These are phyloP conservation scores for Macrostomum lignano DNA, from an alignment of 1,140 invertebrate genomes.

Conservation along the genomic window DNA sequence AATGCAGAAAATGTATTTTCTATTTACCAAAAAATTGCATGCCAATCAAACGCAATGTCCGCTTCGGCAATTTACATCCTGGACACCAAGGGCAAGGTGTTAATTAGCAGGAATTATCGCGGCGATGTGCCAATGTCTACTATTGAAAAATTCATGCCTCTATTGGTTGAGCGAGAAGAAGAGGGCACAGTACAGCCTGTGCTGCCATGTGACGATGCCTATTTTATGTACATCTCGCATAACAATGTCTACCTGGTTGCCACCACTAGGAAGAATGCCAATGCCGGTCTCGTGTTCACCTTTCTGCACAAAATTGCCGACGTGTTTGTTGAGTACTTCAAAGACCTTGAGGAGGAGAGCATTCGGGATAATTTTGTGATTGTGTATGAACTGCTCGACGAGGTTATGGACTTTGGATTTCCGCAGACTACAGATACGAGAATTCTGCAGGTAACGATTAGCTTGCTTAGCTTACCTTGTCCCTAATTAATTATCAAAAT, in stretches of 20 bases:
- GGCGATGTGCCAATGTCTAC: conserved; percentile 83
- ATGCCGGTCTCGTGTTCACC: conserved; percentile 76
- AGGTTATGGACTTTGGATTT: conserved; percentile 95
- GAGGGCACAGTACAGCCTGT: conserved; percentile 73
- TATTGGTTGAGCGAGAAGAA: conserved; percentile 92
- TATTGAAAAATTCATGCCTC: conserved; percentile 94
- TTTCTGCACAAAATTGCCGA: conserved; percentile 94
- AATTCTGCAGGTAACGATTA: too few species aligned
- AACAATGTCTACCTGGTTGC: conserved; percentile 94
- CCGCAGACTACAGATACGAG: conserved; percentile 96
- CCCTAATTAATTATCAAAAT: too few species aligned
- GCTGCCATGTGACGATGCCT: conserved; percentile 57
- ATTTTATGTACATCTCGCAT: conserved; percentile 89
- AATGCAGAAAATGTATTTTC: too few species aligned
- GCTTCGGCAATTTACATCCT: conserved; percentile 66
- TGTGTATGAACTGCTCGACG: conserved; percentile 87
- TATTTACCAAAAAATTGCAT: too few species aligned
- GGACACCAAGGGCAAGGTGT: conserved; percentile 79
- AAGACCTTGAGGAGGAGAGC: conserved; percentile 93
- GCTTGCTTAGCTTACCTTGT: too few species aligned
- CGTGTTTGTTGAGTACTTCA: conserved; percentile 93
- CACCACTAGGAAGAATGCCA: conserved; percentile 84
- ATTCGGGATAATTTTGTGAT: conserved; percentile 97
- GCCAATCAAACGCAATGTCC: too few species aligned
- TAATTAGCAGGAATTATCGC: conserved; percentile 87